Evolutionary conservation across 2,797 vertebrate genomes (phyloP).

Genomic region (Anolis apletophallus): DNA sequence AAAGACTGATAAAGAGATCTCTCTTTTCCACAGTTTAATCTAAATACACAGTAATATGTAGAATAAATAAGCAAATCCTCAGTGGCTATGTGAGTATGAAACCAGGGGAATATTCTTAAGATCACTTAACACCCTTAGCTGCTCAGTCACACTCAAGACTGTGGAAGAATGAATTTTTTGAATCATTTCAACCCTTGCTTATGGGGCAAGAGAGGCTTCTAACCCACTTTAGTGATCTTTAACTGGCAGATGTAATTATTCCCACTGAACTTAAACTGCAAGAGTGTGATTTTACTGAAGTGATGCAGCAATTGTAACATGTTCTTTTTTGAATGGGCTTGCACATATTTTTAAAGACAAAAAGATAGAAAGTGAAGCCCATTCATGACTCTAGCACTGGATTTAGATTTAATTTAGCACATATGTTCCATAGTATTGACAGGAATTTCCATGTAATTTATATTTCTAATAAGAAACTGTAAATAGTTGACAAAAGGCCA

Average conservation of each 20-base stretch:
- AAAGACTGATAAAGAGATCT: not conserved
- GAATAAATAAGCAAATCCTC: not conserved
- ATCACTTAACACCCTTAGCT: not conserved
- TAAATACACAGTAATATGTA: not conserved
- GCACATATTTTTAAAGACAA: not conserved
- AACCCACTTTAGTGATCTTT: constrained; percentile 25
- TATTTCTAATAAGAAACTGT: constrained; percentile 18
- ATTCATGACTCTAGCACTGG: constrained; percentile 1
- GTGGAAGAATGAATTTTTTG: not conserved
- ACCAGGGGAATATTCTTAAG: not conserved
- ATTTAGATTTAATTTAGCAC: not conserved
- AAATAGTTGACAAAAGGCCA: not conserved
- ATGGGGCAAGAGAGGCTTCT: constrained; percentile 9
- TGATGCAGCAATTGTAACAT: not conserved
- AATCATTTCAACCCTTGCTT: not conserved
- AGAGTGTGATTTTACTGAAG: constrained; percentile 10
- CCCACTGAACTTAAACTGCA: constrained; percentile 8
- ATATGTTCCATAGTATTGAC: not conserved
- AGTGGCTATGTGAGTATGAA: not conserved
- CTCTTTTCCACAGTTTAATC: not conserved
- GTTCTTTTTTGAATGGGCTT: too few species aligned
- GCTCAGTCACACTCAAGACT: not conserved
- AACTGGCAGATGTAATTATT: constrained; percentile 35
- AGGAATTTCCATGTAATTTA: constrained; percentile 14
- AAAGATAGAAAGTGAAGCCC: constrained; percentile 29